Evolutionary conservation across 92 coral and sea anemone genomes (phyloP).

Genomic region (Phenganax subtilis): DNA sequence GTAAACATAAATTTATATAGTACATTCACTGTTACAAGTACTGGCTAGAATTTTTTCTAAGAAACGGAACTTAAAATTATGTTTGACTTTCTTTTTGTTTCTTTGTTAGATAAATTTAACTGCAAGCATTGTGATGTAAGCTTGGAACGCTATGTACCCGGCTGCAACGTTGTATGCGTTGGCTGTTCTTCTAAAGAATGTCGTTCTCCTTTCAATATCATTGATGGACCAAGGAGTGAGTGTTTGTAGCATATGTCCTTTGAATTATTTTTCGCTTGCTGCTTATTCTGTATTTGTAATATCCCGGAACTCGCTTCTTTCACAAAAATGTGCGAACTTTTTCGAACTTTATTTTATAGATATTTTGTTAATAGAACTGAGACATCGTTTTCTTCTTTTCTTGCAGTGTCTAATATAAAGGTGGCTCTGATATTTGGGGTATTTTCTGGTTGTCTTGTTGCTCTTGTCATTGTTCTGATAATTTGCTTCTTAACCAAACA

Average conservation of each 20-base stretch:
- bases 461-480: conserved; percentile 10
- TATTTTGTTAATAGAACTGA: background rate
- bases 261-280: too few species aligned
- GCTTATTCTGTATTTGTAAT: too few species aligned
- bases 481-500: conserved; percentile 13
- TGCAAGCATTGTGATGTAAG: conserved; percentile 23
- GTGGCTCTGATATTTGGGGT: conserved; percentile 26
- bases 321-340: too few species aligned
- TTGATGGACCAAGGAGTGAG: conserved; percentile 11
- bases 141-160: background rate
- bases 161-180: conserved; percentile 25
- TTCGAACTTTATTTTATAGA: background rate
- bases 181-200: conserved; percentile 20
- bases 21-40: background rate
- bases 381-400: background rate
- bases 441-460: conserved; percentile 30
- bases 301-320: too few species aligned
- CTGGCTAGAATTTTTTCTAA: too few species aligned
- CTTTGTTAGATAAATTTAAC: conserved; percentile 25
- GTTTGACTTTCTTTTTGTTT: background rate
- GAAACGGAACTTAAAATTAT: too few species aligned
- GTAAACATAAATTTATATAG: background rate
- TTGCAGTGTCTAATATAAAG: conserved; percentile 12
- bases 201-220: background rate
- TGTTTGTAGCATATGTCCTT: background rate